Percentiles rank a stretch among this genome's conserved stretches.
Conservation (phyloP, 2,113 vertebrate genomes). For the Agapornis roseicollis region DNA sequence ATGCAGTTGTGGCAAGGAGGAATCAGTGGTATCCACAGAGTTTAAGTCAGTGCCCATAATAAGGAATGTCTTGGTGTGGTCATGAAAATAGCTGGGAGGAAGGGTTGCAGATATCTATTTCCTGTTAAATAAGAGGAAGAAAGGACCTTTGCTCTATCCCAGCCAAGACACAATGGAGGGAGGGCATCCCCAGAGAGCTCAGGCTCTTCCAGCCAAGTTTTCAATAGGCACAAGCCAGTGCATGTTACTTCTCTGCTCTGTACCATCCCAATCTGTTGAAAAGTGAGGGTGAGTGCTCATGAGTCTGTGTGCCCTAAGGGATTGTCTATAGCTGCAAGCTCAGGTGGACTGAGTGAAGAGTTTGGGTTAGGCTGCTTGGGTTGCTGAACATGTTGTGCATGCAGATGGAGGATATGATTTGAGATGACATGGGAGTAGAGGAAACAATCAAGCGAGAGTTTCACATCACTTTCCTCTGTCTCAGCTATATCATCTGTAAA, state of each 20-base stretch:
- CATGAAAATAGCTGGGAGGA: constrained; percentile 34
- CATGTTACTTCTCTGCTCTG: not conserved
- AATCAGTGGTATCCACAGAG: not conserved
- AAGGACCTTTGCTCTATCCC: constrained; percentile 39
- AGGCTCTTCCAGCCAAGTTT: not conserved
- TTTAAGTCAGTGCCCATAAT: not conserved
- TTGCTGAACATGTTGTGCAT: rapidly evolving
- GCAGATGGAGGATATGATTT: not conserved
- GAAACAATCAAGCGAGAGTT: not conserved
- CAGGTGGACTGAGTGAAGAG: not conserved
- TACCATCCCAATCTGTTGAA: rapidly evolving
- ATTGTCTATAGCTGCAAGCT: not conserved
- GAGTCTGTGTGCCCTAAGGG: not conserved
- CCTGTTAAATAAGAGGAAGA: constrained; percentile 22
- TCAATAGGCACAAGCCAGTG: not conserved
- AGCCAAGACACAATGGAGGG: constrained; percentile 25
- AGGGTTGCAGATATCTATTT: constrained; percentile 24
- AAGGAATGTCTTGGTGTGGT: not conserved
- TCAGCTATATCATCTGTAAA: not conserved
- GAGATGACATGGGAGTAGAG: rapidly evolving
- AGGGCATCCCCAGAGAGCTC: not conserved
- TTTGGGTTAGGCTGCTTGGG: not conserved
- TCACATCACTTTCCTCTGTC: not conserved
- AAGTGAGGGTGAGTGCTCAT: not conserved
- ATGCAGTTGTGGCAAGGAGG: not conserved